Evolutionary conservation across 1,140 invertebrate genomes (phyloP).

Genomic region (Nasonia giraulti): DNA sequence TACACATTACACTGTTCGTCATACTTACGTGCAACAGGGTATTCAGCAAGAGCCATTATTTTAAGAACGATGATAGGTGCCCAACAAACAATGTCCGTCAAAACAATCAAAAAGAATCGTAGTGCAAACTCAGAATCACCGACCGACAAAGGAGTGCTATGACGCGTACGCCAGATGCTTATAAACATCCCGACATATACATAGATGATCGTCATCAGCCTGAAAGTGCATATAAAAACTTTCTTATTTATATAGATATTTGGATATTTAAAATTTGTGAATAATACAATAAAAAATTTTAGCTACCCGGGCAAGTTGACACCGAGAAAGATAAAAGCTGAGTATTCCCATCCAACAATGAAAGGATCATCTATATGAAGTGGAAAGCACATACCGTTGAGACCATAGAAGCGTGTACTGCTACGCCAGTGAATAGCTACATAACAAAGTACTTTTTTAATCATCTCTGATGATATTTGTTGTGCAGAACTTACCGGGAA

Average conservation of each 20-base stretch:
- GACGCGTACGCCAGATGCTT: constrained; percentile 79
- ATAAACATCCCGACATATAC: constrained; percentile 81
- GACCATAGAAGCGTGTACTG: constrained; percentile 81
- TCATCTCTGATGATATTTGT: neutral
- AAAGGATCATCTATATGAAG: constrained; percentile 84
- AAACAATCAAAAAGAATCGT: constrained; percentile 85
- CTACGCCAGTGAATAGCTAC: constrained; percentile 79
- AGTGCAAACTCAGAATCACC: constrained; percentile 82
- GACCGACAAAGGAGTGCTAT: constrained; percentile 77
- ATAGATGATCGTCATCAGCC: constrained; percentile 78
- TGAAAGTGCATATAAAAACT: constrained; percentile 58
- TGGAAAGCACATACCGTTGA: constrained; percentile 83
- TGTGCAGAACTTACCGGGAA: constrained; percentile 75
- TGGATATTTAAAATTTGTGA: neutral
- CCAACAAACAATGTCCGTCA: constrained; percentile 86
- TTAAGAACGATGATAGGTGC: constrained; percentile 83
- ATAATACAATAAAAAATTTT: neutral
- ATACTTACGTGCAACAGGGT: constrained; percentile 66
- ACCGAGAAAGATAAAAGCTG: constrained; percentile 82
- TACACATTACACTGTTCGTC: neutral
- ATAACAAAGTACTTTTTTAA: constrained; percentile 17
- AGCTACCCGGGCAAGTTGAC: constrained; percentile 73
- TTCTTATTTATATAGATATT: neutral
- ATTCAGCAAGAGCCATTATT: constrained; percentile 77
- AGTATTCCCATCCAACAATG: constrained; percentile 84